Evolutionary conservation across 1,140 invertebrate species (phyloP), one percentile per base, ranked within the genome.

Genomic region (Drosophila ambigua): DNA sequence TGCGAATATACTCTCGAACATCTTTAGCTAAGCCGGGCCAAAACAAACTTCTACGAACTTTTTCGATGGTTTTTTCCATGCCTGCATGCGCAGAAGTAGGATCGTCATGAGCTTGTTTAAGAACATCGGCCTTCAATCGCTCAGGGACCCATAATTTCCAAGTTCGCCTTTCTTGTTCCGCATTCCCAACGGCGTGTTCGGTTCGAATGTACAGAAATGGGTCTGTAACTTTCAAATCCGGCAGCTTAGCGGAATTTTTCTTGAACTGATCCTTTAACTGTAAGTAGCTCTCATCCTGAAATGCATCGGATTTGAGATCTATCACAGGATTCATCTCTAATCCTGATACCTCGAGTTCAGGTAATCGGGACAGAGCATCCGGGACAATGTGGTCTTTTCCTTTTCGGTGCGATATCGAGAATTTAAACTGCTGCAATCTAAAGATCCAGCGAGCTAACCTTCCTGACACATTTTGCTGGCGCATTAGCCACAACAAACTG

Each of bases 371-470:
- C 2, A 76, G 23, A 2, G 67, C 63, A 16, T 77, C 67, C 5
- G 68, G 41, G 2, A 91, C 78, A 6, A 89, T 31, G 43, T 91
- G 73, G 13, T 91, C 74, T 4, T 39, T 62, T 20, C 53, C 53
- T n/a, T 55, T 55, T 23, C 39, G 4, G 41, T 44, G 39, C 4
- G 53, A 43, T 11, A 55, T 44, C 20, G 26, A 15, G 11, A 50
- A 50, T 13, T 50, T 49, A 24, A 26, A 41, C 0, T 20, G 20
- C 2, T 60, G 28, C 2, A 60, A 11, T 7, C 20, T 11, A 9
- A 49, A 49, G 8, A 60, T 50, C 31, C 53, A 44, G 5, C 53
- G 35, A n/a, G 53, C 58, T 8, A 58, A 46, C 0, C 55, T n/a
- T 28, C 26, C 26, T 7, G 15, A 58, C 16, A 58, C 43, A 28